phyloP scores from a whole-genome alignment of 2,797 vertebrate species.

The Steatocranus sp. region DNA sequence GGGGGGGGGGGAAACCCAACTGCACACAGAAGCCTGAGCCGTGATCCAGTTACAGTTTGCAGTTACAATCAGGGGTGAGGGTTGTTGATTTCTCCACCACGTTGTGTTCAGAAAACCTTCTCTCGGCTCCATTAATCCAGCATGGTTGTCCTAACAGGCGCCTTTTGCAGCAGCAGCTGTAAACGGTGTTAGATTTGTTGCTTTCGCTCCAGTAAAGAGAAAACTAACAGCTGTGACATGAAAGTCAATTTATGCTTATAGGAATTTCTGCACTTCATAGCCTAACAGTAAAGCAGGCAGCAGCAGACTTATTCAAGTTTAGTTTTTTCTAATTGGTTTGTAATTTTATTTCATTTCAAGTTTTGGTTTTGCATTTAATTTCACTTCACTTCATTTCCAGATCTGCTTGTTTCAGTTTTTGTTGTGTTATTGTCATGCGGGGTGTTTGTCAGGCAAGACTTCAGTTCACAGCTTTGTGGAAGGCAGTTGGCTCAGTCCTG shows the following conservation, averaged over 20 bases:
- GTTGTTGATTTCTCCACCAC: neutral
- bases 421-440: fast-evolving
- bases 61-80: fast-evolving
- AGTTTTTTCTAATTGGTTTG: neutral
- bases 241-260: neutral
- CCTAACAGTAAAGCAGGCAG: neutral
- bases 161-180: neutral
- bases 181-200: neutral
- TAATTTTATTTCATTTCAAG: neutral
- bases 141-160: neutral
- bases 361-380: neutral
- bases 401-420: neutral
- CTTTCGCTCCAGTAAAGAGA: neutral
- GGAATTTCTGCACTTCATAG: neutral
- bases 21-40: neutral
- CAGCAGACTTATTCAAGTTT: neutral
- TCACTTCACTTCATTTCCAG: neutral
- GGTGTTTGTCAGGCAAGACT: neutral
- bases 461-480: neutral
- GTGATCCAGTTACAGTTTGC: neutral
- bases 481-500: neutral
- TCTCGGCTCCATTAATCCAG: neutral
- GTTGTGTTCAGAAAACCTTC: neutral
- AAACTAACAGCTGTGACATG: neutral
- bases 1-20: fast-evolving